phyloP scores from a whole-genome alignment of 92 coral and sea anemone species.

The Epizoanthus scotinus region DNA sequence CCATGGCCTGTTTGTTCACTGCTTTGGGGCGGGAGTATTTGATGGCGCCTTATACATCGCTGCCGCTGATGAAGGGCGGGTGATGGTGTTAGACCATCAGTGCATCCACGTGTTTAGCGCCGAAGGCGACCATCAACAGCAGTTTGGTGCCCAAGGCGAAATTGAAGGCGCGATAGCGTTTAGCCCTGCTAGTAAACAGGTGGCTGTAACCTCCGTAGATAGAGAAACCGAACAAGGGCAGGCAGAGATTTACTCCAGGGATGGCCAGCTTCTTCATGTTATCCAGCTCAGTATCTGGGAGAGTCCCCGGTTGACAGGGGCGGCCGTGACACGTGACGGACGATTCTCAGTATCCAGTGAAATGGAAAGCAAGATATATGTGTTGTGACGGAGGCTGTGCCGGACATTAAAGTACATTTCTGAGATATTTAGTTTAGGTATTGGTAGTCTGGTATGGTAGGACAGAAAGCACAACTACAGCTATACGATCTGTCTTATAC shows the following conservation, averaged over 20 bases:
- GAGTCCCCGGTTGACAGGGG: conserved; percentile 19
- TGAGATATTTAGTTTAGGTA: too few species aligned
- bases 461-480: too few species aligned
- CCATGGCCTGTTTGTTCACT: conserved; percentile 1
- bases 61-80: not conserved
- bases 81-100: conserved; percentile 25
- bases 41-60: conserved; percentile 2
- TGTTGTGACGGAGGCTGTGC: not conserved
- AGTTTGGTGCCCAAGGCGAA: conserved; percentile 3
- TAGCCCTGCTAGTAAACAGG: conserved; percentile 15
- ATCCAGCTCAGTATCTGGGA: conserved; percentile 33
- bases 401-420: too few species aligned
- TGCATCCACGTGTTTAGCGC: conserved; percentile 8
- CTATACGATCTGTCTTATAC: too few species aligned
- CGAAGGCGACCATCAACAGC: conserved; percentile 8
- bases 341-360: conserved; percentile 23
- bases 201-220: conserved; percentile 25
- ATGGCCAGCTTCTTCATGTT: conserved; percentile 15
- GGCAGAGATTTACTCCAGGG: conserved; percentile 22
- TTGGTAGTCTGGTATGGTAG: too few species aligned
- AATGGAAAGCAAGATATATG: conserved; percentile 28
- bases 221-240: conserved; percentile 41
- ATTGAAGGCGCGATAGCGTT: conserved; percentile 24
- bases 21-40: conserved; percentile 22
- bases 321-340: conserved; percentile 25